These are phyloP conservation scores for Drosophila pruinosa DNA, from an alignment of 1,140 invertebrate species.

Conservation along the genomic window DNA sequence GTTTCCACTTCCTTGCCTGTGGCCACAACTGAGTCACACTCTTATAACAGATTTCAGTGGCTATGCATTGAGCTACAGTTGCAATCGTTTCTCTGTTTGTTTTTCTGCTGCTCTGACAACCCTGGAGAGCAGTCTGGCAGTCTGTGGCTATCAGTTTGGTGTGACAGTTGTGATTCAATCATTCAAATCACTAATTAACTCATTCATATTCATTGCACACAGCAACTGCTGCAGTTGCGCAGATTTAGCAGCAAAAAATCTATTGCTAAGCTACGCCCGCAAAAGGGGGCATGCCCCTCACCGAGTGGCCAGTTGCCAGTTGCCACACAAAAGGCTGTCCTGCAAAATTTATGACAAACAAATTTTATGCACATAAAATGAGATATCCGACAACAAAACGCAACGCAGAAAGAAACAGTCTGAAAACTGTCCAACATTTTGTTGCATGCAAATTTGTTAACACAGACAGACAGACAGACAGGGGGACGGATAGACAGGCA, in stretches of 20 bases:
- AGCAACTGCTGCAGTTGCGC: slow-evolving; percentile 6
- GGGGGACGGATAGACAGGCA: no score
- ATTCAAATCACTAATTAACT: slow-evolving; percentile 44
- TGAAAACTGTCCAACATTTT: slow-evolving; percentile 40
- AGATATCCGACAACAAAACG: slow-evolving; percentile 5
- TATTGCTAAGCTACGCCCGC: slow-evolving; percentile 12
- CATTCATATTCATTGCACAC: slow-evolving; percentile 44
- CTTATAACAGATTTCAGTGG: neutral
- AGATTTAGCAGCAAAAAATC: slow-evolving; percentile 7
- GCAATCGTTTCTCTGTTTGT: neutral
- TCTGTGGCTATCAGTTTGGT: neutral
- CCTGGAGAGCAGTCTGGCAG: no score
- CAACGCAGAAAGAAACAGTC: slow-evolving; percentile 1
- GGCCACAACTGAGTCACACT: neutral
- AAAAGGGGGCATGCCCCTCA: neutral
- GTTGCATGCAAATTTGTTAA: slow-evolving; percentile 56
- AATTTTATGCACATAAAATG: slow-evolving; percentile 50
- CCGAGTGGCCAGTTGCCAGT: neutral
- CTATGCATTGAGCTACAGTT: neutral
- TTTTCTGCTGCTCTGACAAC: neutral
- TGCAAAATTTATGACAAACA: slow-evolving; percentile 46
- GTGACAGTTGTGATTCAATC: slow-evolving; percentile 37
- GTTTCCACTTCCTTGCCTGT: neutral
- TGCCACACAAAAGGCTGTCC: slow-evolving; percentile 35
- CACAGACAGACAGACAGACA: neutral